A percentile compares a stretch with the other conserved stretches of the same genome.
Evolutionary conservation across 2,888 invertebrate species (phyloP).

Genomic region (Heliconius ethilla): DNA sequence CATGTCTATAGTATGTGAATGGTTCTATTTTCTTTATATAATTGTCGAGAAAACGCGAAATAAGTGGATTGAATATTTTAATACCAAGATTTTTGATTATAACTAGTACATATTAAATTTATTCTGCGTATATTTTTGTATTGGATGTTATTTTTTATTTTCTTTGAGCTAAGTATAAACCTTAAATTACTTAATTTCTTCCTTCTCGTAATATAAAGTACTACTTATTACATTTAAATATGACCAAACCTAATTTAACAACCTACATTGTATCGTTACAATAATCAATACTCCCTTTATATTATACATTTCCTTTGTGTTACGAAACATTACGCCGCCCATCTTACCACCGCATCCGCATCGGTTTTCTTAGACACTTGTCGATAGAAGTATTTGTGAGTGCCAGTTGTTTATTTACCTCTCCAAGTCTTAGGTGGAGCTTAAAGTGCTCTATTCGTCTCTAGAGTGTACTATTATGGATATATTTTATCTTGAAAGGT

Average conservation of each 20-base stretch:
- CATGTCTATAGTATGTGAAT: not conserved
- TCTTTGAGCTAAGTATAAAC: too few species aligned
- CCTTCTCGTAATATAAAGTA: too few species aligned
- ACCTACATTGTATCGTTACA: not conserved
- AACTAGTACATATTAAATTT: too few species aligned
- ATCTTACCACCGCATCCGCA: conserved; percentile 16
- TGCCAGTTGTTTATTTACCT: conserved; percentile 39
- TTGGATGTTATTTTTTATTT: too few species aligned
- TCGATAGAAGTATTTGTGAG: conserved; percentile 31
- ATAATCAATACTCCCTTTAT: conserved; percentile 1
- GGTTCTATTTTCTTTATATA: not conserved
- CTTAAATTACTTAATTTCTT: too few species aligned
- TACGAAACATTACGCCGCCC: not conserved
- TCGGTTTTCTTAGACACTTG: conserved; percentile 32
- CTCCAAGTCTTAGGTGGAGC: conserved; percentile 39
- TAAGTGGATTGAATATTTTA: not conserved
- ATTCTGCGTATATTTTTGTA: too few species aligned
- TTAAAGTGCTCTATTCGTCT: conserved; percentile 28
- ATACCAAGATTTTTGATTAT: too few species aligned
- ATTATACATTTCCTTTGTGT: too few species aligned
- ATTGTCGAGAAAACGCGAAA: not conserved
- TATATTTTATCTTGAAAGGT: not conserved
- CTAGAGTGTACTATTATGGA: conserved; percentile 11
- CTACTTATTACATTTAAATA: not conserved
- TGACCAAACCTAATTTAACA: not conserved